Base-by-base conservation (phyloP, 2,888 invertebrate genomes). In the Biston stratarius region DNA sequence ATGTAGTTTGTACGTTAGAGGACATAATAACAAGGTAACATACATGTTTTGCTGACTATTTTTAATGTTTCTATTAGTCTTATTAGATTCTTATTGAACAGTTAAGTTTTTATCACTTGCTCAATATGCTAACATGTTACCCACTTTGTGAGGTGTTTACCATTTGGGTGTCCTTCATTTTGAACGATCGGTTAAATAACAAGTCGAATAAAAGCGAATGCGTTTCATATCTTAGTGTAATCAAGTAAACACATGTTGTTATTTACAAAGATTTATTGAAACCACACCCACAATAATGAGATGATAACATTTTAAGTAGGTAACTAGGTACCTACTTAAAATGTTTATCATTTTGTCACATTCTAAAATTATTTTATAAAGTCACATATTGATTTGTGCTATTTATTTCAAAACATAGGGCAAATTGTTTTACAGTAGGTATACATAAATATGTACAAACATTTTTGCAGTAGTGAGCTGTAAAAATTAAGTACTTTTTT, bases 1-100 rank as follows among this genome's bases (percentile, higher is more conserved):
- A 89, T 88, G 87, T 90, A 88, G 89, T 86, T 91, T 88, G 86
- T 81, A 84, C 84, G 83, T 80, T 89, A 87, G 86, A 91, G 89
- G 89, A 91, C 91, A 83, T 79, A 87, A 85, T 83, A 87, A 86
- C 88, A 84, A 87, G 87, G 86, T 88, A 88, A 85, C 81, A 81
- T 79, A 69, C 75, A 79, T 77, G 74, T 77, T 81, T 80, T 79
- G 77, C 77, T 79, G 79, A 77, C 80, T 81, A 77, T 75, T 77
- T 74, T 67, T 75, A 73, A 73, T 75, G 74, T 70, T 77, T 75
- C 69, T 77, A 70, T 67, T 72, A 71, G 64, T 76, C 78, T 68
- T 75, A 75, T 70, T 76, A 79, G 76, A 81, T 74, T 81, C 79
- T 69, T 77, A 76, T 78, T 76, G 74, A 77, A 71, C 69, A 34